Evolutionary conservation across 2,888 invertebrate genomes (phyloP), one percentile per base, ranked within the genome.

Genomic region (Melangyna quadrimaculata): DNA sequence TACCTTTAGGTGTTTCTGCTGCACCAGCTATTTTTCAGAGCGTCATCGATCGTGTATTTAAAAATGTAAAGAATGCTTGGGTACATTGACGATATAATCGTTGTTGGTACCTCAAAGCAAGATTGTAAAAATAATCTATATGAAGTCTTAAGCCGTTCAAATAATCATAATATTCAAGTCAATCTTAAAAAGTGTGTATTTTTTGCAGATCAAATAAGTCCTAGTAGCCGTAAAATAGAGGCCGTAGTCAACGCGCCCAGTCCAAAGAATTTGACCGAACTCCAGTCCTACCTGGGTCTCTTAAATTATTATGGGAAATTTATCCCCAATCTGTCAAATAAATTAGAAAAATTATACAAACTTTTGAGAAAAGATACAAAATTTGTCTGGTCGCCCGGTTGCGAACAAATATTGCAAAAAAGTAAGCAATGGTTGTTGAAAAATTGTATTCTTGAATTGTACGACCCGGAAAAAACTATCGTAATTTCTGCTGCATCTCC

Each of bases 381-480:
- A 22, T 72, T 51, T 61, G 17, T n/a, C 7, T 72, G 72, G 72
- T 72, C 61, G 7, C 7, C 37, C 2, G 37, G n/a, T n/a, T 72
- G 72, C 9, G 72, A 72, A 37, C 14, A 51, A 37, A 27, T 51
- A 27, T 61, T 72, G n/a, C 61, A 72, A 40, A 9, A 72, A 51
- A 71, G 59, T n/a, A 71, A 71, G n/a, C 24, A 71, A 22, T 71
- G 71, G 59, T 48, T 71, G 9, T 24, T 71, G 29, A 14, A 57
- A 57, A 71, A 71, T 45, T 14, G 45, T 57, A 29, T 57, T 45
- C 43, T 71, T 7, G 72, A 61, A 37, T 61, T 48, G 17, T 87
- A 70, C 19, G 87, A 87, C 27, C 70, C 78, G 2, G 14, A 73
- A 2, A 82, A 87, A 69, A 37, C 65, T 29, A 83, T 84, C 0